A percentile compares a stretch with the other conserved stretches of the same genome.
Evolutionary conservation across 2,797 vertebrate genomes (phyloP).

Genomic region (Alcedo quadribrachys): DNA sequence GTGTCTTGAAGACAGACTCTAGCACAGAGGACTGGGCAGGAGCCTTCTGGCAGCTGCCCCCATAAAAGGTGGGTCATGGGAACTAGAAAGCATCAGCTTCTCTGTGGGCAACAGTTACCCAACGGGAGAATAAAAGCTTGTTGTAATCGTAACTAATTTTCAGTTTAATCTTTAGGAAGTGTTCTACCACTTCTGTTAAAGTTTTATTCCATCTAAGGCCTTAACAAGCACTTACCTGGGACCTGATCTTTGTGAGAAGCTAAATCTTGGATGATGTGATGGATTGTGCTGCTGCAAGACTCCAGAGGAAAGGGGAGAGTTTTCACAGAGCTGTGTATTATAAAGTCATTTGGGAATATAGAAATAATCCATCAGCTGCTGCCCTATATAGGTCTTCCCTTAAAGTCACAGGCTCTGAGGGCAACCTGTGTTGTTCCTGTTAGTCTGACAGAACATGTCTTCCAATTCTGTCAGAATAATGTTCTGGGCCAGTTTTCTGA

Average conservation of each 20-base stretch:
- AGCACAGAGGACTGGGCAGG: background rate
- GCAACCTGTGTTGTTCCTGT: rapidly evolving
- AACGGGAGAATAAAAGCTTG: background rate
- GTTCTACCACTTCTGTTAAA: background rate
- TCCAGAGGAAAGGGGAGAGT: background rate
- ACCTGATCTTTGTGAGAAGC: conserved; percentile 23
- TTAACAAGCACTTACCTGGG: background rate
- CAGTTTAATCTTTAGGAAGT: background rate
- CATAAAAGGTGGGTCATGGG: background rate
- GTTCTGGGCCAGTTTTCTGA: background rate
- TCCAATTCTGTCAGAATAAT: background rate
- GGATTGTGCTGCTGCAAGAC: conserved; percentile 54
- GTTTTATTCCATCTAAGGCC: background rate
- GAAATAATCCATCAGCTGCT: background rate
- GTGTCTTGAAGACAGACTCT: background rate
- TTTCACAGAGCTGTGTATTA: background rate
- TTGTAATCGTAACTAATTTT: rapidly evolving
- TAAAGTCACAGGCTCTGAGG: background rate
- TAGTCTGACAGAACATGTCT: background rate
- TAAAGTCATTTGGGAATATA: background rate
- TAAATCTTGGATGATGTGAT: conserved; percentile 55
- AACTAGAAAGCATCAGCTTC: background rate
- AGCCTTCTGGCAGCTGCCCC: background rate
- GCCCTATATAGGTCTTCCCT: background rate
- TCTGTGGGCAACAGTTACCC: background rate